These are phyloP conservation scores for Aptenodytes forsteri DNA, from an alignment of 2,113 vertebrate genomes.

Conservation along the genomic window DNA sequence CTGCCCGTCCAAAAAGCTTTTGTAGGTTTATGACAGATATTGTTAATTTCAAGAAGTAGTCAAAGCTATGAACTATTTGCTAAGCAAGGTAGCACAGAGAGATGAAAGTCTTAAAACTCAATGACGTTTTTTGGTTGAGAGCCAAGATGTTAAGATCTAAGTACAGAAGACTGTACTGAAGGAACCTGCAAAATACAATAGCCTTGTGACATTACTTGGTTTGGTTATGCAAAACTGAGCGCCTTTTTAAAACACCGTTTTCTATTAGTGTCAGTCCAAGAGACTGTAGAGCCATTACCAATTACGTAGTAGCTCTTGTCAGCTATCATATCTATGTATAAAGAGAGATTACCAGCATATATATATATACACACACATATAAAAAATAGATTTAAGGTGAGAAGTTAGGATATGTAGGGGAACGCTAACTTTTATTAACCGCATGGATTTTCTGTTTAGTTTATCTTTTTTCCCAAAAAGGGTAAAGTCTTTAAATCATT, in stretches of 20 bases:
- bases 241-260: background rate
- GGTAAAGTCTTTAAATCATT: background rate
- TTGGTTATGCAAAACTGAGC: background rate
- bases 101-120: background rate
- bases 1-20: background rate
- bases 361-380: no score
- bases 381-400: background rate
- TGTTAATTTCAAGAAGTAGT: background rate
- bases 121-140: background rate
- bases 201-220: background rate
- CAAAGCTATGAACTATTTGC: background rate
- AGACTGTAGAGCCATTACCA: background rate
- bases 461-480: background rate
- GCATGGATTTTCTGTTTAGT: background rate
- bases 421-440: background rate
- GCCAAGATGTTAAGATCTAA: background rate
- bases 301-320: background rate
- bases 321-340: background rate
- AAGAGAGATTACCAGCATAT: background rate
- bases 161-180: background rate
- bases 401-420: background rate
- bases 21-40: background rate
- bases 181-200: background rate
- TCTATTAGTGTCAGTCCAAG: background rate
- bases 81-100: background rate